Evolutionary conservation across 2,113 vertebrate species (phyloP).

Genomic region (Gila orcuttii): DNA sequence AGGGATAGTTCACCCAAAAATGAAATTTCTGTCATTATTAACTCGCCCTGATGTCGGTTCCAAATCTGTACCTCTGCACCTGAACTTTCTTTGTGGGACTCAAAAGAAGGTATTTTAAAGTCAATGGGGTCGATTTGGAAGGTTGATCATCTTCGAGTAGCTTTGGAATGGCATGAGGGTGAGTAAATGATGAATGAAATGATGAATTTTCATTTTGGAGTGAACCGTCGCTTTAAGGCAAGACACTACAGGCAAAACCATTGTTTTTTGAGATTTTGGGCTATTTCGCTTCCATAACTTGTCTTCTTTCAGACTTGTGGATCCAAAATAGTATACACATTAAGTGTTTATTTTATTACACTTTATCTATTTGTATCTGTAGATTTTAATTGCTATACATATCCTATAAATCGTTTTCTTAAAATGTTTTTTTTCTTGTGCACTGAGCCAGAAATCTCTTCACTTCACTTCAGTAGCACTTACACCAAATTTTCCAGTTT

Average conservation of each 20-base stretch:
- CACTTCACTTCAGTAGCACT: not conserved
- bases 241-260: not conserved
- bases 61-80: too few species aligned
- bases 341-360: not conserved
- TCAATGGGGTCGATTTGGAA: not conserved
- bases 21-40: not conserved
- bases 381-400: not conserved
- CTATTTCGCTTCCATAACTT: not conserved
- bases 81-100: not conserved
- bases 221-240: not conserved
- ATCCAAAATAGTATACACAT: not conserved
- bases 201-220: not conserved
- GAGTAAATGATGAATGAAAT: not conserved
- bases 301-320: not conserved
- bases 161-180: not conserved
- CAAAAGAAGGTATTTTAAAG: not conserved
- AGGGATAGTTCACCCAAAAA: not conserved
- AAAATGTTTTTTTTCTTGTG: not conserved
- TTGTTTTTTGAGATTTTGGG: not conserved
- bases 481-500: not conserved
- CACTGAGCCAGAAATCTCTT: not conserved
- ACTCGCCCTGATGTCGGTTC: not conserved
- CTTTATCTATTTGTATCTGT: not conserved
- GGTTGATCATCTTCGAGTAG: not conserved
- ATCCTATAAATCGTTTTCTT: not conserved